phyloP scores from a whole-genome alignment of 2,888 invertebrate genomes.

The Carcina quercana region DNA sequence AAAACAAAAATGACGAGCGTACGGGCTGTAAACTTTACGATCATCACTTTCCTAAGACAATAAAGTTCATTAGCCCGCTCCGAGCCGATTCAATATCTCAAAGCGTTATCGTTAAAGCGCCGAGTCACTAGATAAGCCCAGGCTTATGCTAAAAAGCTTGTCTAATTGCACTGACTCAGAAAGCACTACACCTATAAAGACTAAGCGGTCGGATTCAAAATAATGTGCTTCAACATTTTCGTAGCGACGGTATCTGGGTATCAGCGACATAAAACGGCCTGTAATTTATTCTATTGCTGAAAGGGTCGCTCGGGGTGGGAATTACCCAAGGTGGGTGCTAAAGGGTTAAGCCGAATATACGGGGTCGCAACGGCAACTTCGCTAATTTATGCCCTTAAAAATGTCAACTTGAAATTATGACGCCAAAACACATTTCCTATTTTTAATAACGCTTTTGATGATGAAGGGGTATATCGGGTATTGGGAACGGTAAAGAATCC shows the following conservation, averaged over 20 bases:
- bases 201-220: conserved; percentile 72
- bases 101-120: conserved; percentile 51
- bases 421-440: conserved; percentile 71
- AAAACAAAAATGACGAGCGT: conserved; percentile 7
- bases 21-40: conserved; percentile 18
- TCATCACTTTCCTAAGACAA: conserved; percentile 16
- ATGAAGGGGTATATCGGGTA: too few species aligned
- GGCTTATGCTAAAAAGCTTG: conserved; percentile 63
- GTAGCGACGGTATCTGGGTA: conserved; percentile 68
- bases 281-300: conserved; percentile 76
- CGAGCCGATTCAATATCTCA: conserved; percentile 38
- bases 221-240: conserved; percentile 73
- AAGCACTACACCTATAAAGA: conserved; percentile 69
- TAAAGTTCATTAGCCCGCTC: conserved; percentile 16
- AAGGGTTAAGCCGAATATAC: conserved; percentile 74
- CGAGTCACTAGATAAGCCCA: conserved; percentile 37
- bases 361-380: conserved; percentile 69
- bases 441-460: conserved; percentile 47
- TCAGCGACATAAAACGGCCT: conserved; percentile 72
- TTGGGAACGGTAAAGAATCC: too few species aligned
- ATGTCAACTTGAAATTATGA: conserved; percentile 74
- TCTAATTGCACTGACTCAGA: conserved; percentile 66
- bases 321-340: conserved; percentile 75
- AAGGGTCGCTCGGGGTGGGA: conserved; percentile 71
- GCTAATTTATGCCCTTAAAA: conserved; percentile 75